Base-by-base conservation (phyloP, 2,797 vertebrate species). In the Triplophysa yarkandensis region DNA sequence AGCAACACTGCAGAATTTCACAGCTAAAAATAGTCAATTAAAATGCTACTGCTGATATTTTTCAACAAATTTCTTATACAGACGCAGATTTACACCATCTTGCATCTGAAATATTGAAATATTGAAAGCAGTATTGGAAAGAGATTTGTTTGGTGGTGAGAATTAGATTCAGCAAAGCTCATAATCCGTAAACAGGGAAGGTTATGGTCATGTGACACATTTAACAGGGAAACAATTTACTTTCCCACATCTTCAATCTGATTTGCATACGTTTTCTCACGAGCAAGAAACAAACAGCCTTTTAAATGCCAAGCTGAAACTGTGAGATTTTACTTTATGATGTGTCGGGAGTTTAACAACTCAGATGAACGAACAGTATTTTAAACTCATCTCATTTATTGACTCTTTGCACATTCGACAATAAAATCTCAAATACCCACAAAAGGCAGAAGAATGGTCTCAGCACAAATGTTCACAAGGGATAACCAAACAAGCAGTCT, bases 341-440 rank as follows among this genome's bases (percentile, higher is more conserved):
- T 28, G 19, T 62, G 62, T 76, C 39, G 68, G 34, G 34, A 70
- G 74, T 68, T 69, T 17, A 85, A 50, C 13, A 77, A 83, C 48
- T 76, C 63, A 10, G 77, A 44, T 43, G 14, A 66, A 74, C 39
- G 32, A 68, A 62, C 82, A 52, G 80, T 58, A 84, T 86, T 84
- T 78, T 87, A 50, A 82, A 74, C 62, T 74, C 78, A 64, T 85
- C 57, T 78, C 76, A 83, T 93, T 93, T 91, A 92, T 90, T 91
- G 60, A 77, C 84, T 88, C 86, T 87, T 87, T 89, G 81, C 86
- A 91, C 89, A 90, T 83, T 86, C 88, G 91, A 88, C 88, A 86
- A 86, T 83, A 81, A 75, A 86, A 83, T 81, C 77, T 86, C 83
- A 84, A 82, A 11, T 82, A 87, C 81, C 82, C 83, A 88, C 82